Base-by-base conservation (phyloP, 2,797 vertebrate genomes). In the Natrix natrix region DNA sequence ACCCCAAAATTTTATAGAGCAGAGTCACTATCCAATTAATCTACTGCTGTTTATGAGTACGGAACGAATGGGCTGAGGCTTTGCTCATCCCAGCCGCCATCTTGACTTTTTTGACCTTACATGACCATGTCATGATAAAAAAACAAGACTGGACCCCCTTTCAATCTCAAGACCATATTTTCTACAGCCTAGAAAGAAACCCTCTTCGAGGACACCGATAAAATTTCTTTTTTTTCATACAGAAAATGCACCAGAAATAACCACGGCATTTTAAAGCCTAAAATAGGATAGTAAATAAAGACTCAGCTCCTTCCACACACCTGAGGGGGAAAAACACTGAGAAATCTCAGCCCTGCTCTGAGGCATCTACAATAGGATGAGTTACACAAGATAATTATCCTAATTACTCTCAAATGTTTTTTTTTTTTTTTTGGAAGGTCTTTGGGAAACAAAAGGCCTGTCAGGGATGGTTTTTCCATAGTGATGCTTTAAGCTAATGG, bases 401-500 rank as follows among this genome's bases (percentile, higher is more conserved):
- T 20, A 69, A 8, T 87, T 24, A 24, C 14, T 22, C 52, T 55
- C 20, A 13, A n/a, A 90, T 43, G 12, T 11, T 4, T 1, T 1
- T 3, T 11, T 7, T 3, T 11, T 7, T 0, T 2, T 7, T 10
- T 0, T 6, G 54, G 17, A 26, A 43, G 8, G 2, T 91, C 56
- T 57, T 83, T 24, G 56, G 28, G 26, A 24, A 28, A 69, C 52
- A 22, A 55, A n/a, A 26, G n/a, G 1, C n/a, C 54, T 37, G 2
- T 12, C 20, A 26, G 52, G 37, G 32, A 26, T 43, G 8, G 1
- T 86, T 86, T 28, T 83, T 32, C 57, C 28, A 22, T 48, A 22
- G 12, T 86, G 57, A 61, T 0, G 32, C 16, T 86, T n/a, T 24
- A 22, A 8, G 22, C 52, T 16, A 1, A 16, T 10, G 0, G 16